A percentile compares a stretch with the other conserved stretches of the same genome.
Evolutionary conservation across 2,797 vertebrate genomes (phyloP).

Genomic region (Galago senegalensis): DNA sequence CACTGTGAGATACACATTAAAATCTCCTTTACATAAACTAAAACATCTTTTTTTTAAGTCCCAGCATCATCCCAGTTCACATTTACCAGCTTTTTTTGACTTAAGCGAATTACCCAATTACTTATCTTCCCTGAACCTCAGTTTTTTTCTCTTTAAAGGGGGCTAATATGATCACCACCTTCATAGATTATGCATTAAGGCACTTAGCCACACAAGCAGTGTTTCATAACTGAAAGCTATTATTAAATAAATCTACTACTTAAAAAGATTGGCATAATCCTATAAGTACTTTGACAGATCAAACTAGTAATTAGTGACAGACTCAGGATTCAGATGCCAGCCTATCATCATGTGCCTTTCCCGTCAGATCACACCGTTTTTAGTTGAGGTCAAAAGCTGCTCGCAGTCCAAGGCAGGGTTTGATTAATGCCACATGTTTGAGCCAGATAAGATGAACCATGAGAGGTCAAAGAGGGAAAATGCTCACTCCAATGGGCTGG

Average conservation of each 20-base stretch:
- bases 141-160: constrained; percentile 29
- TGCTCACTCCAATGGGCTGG: not conserved
- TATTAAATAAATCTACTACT: not conserved
- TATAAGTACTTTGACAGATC: not conserved
- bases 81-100: not conserved
- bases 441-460: not conserved
- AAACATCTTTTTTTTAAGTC: not conserved
- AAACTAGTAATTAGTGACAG: not conserved
- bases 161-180: not conserved
- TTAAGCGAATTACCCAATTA: constrained; percentile 27
- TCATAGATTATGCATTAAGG: not conserved
- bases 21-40: not conserved
- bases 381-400: not conserved
- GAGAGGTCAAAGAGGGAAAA: not conserved
- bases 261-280: not conserved
- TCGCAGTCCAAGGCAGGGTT: not conserved
- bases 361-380: not conserved
- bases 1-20: not conserved
- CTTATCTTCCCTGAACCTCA: not conserved
- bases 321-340: not conserved
- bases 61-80: not conserved
- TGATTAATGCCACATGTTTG: not conserved
- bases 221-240: not conserved
- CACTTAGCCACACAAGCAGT: not conserved
- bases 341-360: not conserved